Base-by-base conservation (phyloP, 2,888 invertebrate genomes). In the Drosophila fungiperda region DNA sequence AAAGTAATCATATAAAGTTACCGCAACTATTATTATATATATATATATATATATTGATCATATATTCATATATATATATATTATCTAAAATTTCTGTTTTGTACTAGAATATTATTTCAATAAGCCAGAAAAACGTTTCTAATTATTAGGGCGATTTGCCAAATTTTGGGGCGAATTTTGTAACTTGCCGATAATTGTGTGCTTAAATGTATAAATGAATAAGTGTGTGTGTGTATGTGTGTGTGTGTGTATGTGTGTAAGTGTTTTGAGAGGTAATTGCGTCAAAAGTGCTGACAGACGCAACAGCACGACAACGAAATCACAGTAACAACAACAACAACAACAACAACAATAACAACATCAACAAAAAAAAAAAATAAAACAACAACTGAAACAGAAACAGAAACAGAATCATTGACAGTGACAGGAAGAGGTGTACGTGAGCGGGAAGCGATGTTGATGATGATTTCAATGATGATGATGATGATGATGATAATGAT, bases 281-380 rank as follows among this genome's bases (percentile, higher is more conserved):
- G 80, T 79, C 54, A 70, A 83, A 88, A 82, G 87, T 88, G 88
- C 80, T 88, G 88, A 87, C 88, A 83, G 86, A 76, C 62, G 45
- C 50, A 84, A 75, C 59, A 66, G 69, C 73, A 73, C 67, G 71
- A 70, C 52, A 71, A 60, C 59, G 35, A 58, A 49, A 61, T 57
- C 49, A 36, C 50, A 55, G 26, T 12, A 45, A 60, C 48, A 38
- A 61, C 40, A 35, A 23, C 29, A 58, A 20, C 20, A 53, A 26
- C 33, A 26, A 6, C 9, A 17, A 17, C n/a, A 42, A 33, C 12
- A 54, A 17, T 26, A 26, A 26, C 48, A 58, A 42, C 20, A 29
- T 40, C 17, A 35, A 7, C 15, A n/a, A 12, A 36, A 36, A 9
- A 49, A 29, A 29, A 29, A 29, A 26, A 26, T 23, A 9, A n/a